Conservation (phyloP, 30 jellyfish, hydroid and myxozoan species). For the Turritopsis dohrnii region DNA sequence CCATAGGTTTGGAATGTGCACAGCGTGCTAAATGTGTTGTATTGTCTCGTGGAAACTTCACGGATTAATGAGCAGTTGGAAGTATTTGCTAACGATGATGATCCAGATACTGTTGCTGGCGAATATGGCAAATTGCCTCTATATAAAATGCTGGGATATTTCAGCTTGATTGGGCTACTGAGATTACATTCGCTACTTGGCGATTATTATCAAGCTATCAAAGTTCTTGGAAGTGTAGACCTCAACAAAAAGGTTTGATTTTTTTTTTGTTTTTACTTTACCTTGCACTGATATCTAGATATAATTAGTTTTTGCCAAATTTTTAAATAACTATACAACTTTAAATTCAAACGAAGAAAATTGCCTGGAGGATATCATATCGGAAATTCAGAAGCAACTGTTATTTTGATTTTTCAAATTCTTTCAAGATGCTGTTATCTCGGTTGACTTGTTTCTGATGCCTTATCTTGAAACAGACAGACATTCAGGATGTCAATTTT, state of each 20-base stretch:
- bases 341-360: too few species aligned
- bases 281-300: not conserved
- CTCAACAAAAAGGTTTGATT: slow-evolving; percentile 74
- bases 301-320: not conserved
- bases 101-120: slow-evolving; percentile 98
- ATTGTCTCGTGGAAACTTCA: slow-evolving; percentile 90
- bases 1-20: slow-evolving; percentile 93
- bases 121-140: slow-evolving; percentile 85
- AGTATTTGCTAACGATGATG: slow-evolving; percentile 88
- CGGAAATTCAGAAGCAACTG: too few species aligned
- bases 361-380: too few species aligned
- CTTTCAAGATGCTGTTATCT: too few species aligned
- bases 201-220: slow-evolving; percentile 90
- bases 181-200: slow-evolving; percentile 90
- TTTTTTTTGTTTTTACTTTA: not conserved
- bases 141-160: slow-evolving; percentile 93
- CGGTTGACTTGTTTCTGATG: too few species aligned
- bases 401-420: too few species aligned
- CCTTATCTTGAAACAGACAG: too few species aligned
- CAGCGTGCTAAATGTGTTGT: slow-evolving; percentile 87
- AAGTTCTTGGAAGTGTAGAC: slow-evolving; percentile 91
- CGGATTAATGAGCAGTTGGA: slow-evolving; percentile 93
- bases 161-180: slow-evolving; percentile 88
- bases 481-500: too few species aligned
- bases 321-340: too few species aligned